Evolutionary conservation across 2,113 vertebrate species (phyloP).

Genomic region (Podarcis raffonei): DNA sequence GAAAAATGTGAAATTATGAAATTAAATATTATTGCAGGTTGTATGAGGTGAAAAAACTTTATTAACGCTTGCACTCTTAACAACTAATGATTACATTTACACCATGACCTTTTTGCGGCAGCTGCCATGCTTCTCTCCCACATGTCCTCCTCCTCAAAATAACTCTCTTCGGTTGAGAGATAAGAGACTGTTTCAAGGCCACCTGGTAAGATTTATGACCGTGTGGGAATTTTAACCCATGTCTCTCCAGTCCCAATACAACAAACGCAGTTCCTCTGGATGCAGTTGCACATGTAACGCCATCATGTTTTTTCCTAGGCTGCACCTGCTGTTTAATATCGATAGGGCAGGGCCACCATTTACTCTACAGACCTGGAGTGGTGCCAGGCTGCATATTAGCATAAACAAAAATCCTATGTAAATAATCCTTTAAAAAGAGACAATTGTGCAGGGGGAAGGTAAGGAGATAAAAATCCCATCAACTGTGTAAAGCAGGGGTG

Average conservation of each 20-base stretch:
- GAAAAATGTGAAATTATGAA: neutral
- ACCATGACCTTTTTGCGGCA: neutral
- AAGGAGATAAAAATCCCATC: too few species aligned
- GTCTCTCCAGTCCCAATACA: neutral
- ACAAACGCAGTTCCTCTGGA: too few species aligned
- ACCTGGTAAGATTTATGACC: neutral
- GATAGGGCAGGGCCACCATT: too few species aligned
- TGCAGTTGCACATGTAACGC: too few species aligned
- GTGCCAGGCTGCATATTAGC: too few species aligned
- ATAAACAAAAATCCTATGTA: too few species aligned
- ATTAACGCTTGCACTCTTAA: neutral
- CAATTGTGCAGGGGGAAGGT: too few species aligned
- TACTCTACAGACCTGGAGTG: too few species aligned
- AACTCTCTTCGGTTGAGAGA: neutral
- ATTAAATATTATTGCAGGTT: neutral
- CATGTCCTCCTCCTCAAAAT: neutral
- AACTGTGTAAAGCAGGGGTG: too few species aligned
- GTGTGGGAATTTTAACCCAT: neutral
- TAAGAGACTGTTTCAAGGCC: neutral
- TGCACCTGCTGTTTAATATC: too few species aligned
- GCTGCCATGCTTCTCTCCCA: neutral
- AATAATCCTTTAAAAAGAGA: too few species aligned
- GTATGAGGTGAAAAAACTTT: neutral
- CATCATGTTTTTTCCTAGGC: too few species aligned
- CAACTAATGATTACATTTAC: neutral